These are phyloP conservation scores for Tachycineta bicolor DNA, from an alignment of 2,113 vertebrate species.

Conservation along the genomic window DNA sequence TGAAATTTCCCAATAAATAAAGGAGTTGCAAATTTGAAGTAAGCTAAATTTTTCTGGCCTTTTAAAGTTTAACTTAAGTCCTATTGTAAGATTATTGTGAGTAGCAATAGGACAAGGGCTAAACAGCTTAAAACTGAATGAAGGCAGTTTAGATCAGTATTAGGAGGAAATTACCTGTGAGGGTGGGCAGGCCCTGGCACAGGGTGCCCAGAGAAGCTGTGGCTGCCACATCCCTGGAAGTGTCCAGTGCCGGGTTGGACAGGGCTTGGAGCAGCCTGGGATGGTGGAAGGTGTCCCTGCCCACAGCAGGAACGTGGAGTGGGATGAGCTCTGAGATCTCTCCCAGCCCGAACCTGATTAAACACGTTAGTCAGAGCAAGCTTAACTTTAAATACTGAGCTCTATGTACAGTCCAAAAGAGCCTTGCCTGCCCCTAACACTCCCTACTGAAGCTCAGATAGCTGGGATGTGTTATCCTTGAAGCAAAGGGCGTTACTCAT, in stretches of 20 bases:
- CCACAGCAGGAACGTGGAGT: not conserved
- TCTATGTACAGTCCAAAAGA: not conserved
- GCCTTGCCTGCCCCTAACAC: not conserved
- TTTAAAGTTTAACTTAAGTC: not conserved
- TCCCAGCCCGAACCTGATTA: not conserved
- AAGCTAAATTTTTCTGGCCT: not conserved
- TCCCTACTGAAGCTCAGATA: not conserved
- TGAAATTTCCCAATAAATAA: not conserved
- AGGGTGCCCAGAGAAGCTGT: not conserved
- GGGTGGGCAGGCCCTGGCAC: not conserved
- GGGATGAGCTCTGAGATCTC: not conserved
- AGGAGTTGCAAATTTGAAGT: not conserved
- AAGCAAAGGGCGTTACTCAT: accelerated
- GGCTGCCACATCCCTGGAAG: not conserved
- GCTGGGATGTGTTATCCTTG: not conserved
- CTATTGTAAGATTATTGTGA: not conserved
- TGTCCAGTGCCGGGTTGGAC: not conserved
- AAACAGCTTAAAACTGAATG: not conserved
- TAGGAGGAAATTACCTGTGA: not conserved
- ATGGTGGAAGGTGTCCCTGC: not conserved
- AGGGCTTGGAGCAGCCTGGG: not conserved
- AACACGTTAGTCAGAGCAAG: not conserved
- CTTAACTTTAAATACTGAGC: not conserved
- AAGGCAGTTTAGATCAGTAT: not conserved
- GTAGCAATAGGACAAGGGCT: not conserved